Evolutionary conservation across 2,888 invertebrate genomes (phyloP), one percentile per base, ranked within the genome.

Genomic region (Rotaria sp.): DNA sequence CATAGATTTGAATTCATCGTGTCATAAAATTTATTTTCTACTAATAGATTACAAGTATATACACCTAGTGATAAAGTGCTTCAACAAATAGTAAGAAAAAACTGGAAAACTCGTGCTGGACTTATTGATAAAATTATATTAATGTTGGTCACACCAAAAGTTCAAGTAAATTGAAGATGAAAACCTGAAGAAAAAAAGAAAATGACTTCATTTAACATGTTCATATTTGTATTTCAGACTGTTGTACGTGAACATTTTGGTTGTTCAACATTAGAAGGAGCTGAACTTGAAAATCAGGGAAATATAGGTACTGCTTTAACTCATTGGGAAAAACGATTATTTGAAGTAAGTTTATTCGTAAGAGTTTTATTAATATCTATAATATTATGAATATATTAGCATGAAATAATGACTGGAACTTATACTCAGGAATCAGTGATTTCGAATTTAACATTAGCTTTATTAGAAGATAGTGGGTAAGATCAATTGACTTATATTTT

Each of bases 401-500:
- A 97, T 91, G 98, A 99, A 92, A 97, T 97, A 0, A 99, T 99
- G 98, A 98, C 98, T 0, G 98, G 97, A 3, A 97, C 97, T 0
- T 98, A 98, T 91, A 98, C 98, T 0, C 97, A 97, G 91, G 96
- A 97, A 92, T 96, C 97, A 0, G 96, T 96, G 0, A 97, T 97
- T 92, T 97, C 97, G 1, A 93, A 96, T 38, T 94, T 99, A 86
- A 97, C 97, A 0, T 93, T 99, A 88, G 98, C 98, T 0, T 92
- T 98, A 88, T 95, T 99, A 96, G 97, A 98, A 90, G 98, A 98
- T 90, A 97, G 97, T 0, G 98, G 98, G 87, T 98, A 88, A 85
- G 88, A 48, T 11, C 5, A 74, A n/a, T n/a, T n/a, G n/a, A n/a
- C n/a, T n/a, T n/a, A n/a, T n/a, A n/a, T n/a, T n/a, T n/a, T n/a